phyloP scores from a whole-genome alignment of 92 coral and sea anemone genomes.

The Metridium senile region DNA sequence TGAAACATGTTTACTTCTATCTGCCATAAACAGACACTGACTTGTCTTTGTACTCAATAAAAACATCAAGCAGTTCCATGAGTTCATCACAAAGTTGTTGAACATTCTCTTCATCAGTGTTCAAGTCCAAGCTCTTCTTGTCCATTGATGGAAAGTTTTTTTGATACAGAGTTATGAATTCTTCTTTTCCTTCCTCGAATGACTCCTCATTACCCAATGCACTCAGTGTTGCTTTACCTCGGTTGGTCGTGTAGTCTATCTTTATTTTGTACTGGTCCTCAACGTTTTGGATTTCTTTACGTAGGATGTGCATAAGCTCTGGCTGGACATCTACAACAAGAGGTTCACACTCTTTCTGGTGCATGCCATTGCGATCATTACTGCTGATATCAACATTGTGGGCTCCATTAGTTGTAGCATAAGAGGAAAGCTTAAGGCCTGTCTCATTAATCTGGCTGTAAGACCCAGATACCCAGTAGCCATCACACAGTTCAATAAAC shows the following conservation, averaged over 20 bases:
- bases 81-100: constrained; percentile 1
- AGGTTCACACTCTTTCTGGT: not conserved
- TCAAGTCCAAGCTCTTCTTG: constrained; percentile 7
- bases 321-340: constrained; percentile 37
- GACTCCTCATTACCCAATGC: not conserved
- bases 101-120: not conserved
- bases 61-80: constrained; percentile 9
- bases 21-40: constrained; percentile 13
- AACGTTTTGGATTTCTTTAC: not conserved
- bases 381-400: not conserved
- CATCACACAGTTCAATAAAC: constrained; percentile 18
- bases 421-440: not conserved
- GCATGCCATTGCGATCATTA: not conserved
- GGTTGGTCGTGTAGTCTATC: constrained; percentile 16
- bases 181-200: constrained; percentile 36
- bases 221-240: constrained; percentile 1
- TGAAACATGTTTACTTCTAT: not conserved
- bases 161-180: constrained; percentile 40
- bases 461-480: constrained; percentile 24
- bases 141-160: constrained; percentile 16
- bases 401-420: constrained; percentile 1
- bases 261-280: constrained; percentile 20
- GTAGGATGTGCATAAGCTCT: constrained; percentile 42
- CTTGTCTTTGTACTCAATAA: constrained; percentile 25
- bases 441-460: constrained; percentile 19